Conservation (phyloP, 1,140 invertebrate genomes). For the Zophobas morio region DNA sequence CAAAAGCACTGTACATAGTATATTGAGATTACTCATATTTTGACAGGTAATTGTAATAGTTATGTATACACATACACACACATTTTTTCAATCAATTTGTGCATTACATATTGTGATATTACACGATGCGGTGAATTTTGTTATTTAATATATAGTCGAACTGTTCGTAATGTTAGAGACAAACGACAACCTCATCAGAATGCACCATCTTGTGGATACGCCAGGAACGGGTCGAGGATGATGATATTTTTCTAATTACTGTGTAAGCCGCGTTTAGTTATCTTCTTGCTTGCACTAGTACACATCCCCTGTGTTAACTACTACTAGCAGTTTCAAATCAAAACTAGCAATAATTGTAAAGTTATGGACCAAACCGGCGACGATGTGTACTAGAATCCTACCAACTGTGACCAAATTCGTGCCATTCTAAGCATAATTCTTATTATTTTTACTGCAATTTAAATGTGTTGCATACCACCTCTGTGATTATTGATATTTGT, state of each 20-base stretch:
- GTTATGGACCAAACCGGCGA: conserved; percentile 36
- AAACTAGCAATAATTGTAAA: conserved; percentile 31
- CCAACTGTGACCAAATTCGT: conserved; percentile 46
- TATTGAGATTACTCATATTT: conserved; percentile 46
- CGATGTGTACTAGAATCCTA: conserved; percentile 29
- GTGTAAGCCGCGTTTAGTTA: conserved; percentile 18
- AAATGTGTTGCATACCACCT: conserved; percentile 43
- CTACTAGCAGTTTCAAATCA: background rate
- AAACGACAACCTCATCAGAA: conserved; percentile 28
- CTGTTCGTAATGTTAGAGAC: conserved; percentile 34
- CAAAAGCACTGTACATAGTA: conserved; percentile 59
- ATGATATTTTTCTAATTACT: conserved; percentile 37
- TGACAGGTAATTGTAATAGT: conserved; percentile 43
- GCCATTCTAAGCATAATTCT: conserved; percentile 43
- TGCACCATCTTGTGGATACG: conserved; percentile 29
- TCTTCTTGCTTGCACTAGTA: conserved; percentile 17
- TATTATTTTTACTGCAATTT: conserved; percentile 41
- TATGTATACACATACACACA: conserved; percentile 52
- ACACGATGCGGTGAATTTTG: conserved; percentile 24
- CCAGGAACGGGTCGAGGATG: conserved; percentile 25
- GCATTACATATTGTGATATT: conserved; percentile 41
- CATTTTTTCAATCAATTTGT: conserved; percentile 38
- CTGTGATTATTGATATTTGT: conserved; percentile 46
- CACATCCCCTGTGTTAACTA: conserved; percentile 7
- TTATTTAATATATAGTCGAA: conserved; percentile 26